These are phyloP conservation scores for Bufo bufo DNA, from an alignment of 2,113 vertebrate genomes.

Conservation along the genomic window DNA sequence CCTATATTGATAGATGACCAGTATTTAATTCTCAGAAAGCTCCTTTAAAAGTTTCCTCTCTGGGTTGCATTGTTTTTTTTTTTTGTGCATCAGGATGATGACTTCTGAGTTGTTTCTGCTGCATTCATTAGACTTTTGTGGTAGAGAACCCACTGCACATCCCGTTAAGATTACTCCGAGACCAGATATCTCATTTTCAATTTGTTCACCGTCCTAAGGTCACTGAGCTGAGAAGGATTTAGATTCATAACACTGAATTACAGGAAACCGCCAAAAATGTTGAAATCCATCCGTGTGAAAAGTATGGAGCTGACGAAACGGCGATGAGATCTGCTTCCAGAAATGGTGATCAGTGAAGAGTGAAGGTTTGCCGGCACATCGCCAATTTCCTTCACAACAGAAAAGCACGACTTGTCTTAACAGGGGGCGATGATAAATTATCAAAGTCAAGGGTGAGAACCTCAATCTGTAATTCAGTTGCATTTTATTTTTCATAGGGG, in stretches of 20 bases:
- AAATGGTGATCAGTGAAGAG: conserved; percentile 1
- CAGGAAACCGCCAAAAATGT: conserved; percentile 2
- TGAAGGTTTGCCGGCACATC: not conserved
- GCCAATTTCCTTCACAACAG: not conserved
- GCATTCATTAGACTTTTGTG: conserved; percentile 1
- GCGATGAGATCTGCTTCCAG: not conserved
- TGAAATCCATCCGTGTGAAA: not conserved
- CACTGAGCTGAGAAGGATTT: conserved; percentile 20
- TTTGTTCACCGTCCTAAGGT: conserved; percentile 16
- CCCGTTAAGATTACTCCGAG: not conserved
- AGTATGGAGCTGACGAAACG: too few species aligned
- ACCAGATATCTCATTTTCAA: conserved; percentile 1
- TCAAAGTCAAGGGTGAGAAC: too few species aligned
- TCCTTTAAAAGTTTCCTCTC: not conserved
- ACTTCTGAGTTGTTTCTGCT: not conserved
- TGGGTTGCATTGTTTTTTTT: not conserved
- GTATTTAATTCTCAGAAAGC: not conserved
- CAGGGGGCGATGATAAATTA: too few species aligned
- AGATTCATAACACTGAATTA: conserved; percentile 35
- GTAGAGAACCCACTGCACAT: not conserved
- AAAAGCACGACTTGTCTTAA: not conserved
- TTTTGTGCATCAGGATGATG: too few species aligned
- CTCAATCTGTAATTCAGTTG: too few species aligned
- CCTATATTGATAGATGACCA: too few species aligned
- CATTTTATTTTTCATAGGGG: too few species aligned